These are phyloP conservation scores for Meiosimyza platycephala DNA, from an alignment of 2,888 invertebrate species.

Conservation along the genomic window DNA sequence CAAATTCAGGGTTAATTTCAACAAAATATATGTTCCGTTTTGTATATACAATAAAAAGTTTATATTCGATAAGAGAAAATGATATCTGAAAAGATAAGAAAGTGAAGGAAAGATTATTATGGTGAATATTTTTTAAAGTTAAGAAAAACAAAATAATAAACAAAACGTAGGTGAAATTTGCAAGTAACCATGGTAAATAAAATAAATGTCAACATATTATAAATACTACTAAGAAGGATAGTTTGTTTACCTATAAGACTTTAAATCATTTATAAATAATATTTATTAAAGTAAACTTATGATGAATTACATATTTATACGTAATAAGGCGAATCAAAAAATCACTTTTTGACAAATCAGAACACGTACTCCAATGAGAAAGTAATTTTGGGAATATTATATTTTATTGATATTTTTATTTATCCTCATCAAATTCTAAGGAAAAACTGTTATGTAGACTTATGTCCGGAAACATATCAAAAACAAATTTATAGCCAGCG, in stretches of 20 bases:
- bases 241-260: conserved; percentile 4
- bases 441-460: too few relatives aligned
- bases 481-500: too few relatives aligned
- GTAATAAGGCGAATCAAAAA: too few relatives aligned
- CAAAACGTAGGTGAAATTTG: not conserved
- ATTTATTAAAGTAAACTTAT: conserved; percentile 5
- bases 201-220: too few relatives aligned
- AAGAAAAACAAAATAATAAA: not conserved
- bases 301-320: not conserved
- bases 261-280: not conserved
- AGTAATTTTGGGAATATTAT: too few relatives aligned
- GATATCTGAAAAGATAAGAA: conserved; percentile 57
- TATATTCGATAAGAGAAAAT: conserved; percentile 59
- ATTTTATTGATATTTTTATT: too few relatives aligned
- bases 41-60: conserved; percentile 40
- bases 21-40: conserved; percentile 43
- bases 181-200: too few relatives aligned
- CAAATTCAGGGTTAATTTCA: conserved; percentile 42
- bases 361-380: too few relatives aligned
- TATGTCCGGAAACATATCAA: too few relatives aligned
- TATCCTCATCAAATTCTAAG: too few relatives aligned
- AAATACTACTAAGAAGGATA: conserved; percentile 13
- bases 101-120: conserved; percentile 38
- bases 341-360: too few relatives aligned
- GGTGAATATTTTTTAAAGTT: conserved; percentile 11